phyloP scores from a whole-genome alignment of 30 jellyfish, hydroid and myxozoan genomes.

The Hydractinia symbiolongicarpus region DNA sequence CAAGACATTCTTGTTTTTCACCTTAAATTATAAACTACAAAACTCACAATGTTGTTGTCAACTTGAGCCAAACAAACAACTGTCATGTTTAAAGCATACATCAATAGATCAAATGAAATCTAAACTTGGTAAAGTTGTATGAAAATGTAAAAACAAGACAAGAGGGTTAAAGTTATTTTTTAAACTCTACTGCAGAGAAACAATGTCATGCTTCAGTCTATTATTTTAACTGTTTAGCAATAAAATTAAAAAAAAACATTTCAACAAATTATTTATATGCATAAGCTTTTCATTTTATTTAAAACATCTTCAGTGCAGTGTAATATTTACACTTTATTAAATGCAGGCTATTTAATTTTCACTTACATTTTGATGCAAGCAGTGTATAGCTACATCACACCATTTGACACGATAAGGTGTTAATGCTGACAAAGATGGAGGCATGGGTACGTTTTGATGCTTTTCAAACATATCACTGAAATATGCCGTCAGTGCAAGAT shows the following conservation, averaged over 20 bases:
- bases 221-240: neutral
- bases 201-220: neutral
- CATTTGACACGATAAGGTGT: slow-evolving; percentile 52
- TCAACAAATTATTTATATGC: no score
- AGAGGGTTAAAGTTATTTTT: neutral
- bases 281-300: no score
- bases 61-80: slow-evolving; percentile 58
- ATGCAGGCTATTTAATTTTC: neutral
- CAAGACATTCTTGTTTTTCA: neutral
- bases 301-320: no score
- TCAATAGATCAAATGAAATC: slow-evolving; percentile 50
- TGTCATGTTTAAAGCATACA: slow-evolving; percentile 52
- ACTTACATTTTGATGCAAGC: slow-evolving; percentile 59
- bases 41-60: slow-evolving; percentile 39
- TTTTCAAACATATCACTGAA: neutral
- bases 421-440: slow-evolving; percentile 25
- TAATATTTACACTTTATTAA: no score
- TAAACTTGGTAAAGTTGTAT: neutral
- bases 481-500: slow-evolving; percentile 7
- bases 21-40: neutral
- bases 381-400: slow-evolving; percentile 79
- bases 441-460: slow-evolving; percentile 9
- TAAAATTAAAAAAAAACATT: no score
- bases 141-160: neutral
- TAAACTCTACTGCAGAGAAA: no score